Percentiles rank a stretch among this genome's conserved stretches.
These are phyloP conservation scores for Haliclona indistincta DNA, from an alignment of 37 sponge, comb jelly and placozoan species.

Conservation along the genomic window DNA sequence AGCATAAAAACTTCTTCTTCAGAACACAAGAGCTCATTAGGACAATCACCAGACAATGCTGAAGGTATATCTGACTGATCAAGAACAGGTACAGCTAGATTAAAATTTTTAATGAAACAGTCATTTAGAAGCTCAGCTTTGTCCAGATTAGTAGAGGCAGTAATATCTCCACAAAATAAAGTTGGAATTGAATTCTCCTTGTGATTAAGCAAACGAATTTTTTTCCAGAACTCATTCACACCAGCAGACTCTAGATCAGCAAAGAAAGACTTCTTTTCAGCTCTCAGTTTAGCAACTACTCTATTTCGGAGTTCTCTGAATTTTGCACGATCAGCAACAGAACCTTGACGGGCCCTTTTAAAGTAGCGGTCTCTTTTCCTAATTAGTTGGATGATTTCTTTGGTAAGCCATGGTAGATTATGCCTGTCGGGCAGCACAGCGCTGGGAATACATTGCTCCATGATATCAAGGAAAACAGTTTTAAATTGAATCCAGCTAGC, in stretches of 20 bases:
- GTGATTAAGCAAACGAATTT: not conserved
- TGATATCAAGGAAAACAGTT: not conserved
- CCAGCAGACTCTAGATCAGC: not conserved
- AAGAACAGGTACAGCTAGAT: too few species aligned
- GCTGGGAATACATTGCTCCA: slow-evolving; percentile 7
- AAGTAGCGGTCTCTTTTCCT: not conserved
- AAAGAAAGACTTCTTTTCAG: not conserved
- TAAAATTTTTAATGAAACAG: too few species aligned
- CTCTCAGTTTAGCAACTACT: not conserved
- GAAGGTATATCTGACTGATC: too few species aligned
- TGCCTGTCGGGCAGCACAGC: not conserved
- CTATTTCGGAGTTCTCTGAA: not conserved
- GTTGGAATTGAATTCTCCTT: too few species aligned
- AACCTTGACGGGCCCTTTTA: not conserved
- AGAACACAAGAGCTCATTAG: too few species aligned
- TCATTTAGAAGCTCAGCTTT: too few species aligned
- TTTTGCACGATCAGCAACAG: not conserved
- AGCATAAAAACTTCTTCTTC: too few species aligned
- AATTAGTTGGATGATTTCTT: not conserved
- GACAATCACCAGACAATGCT: too few species aligned
- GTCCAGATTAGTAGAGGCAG: not conserved
- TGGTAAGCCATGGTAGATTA: slow-evolving; percentile 7
- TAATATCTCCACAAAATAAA: not conserved
- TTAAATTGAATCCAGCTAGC: not conserved
- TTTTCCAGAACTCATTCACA: slow-evolving; percentile 11